Evolutionary conservation across 2,797 vertebrate genomes (phyloP), one percentile per base, ranked within the genome.

Genomic region (Cynodonichthys magdalenae): DNA sequence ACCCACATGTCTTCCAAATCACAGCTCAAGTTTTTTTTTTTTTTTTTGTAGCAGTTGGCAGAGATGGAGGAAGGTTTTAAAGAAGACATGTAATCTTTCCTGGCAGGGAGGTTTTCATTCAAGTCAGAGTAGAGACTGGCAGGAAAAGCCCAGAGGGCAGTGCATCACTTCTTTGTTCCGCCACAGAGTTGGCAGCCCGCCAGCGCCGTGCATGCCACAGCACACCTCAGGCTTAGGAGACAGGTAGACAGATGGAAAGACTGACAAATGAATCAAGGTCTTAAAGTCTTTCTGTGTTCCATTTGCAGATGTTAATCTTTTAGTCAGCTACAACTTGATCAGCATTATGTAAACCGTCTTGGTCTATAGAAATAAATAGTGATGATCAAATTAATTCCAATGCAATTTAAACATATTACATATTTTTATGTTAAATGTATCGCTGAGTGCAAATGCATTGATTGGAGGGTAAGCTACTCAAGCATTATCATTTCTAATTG

Each of bases 91-190:
- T 94, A 94, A 95, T 94, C 92, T 90, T 82, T 94, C 90, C 90
- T 90, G 88, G 90, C 90, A 89, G 72, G 36, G 57, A 86, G 88
- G 87, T 90, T 92, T 93, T 93, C 87, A 90, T 91, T 87, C 92
- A 83, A 79, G 86, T 85, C 71, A 66, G 84, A 87, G 89, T 85
- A 89, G 88, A 89, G 75, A 44, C 36, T 60, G 64, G 83, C 83
- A 78, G 80, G 78, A 81, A 82, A 84, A 88, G 71, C 87, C 90
- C 91, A 87, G 89, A 85, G 90, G 93, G 92, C 79, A 86, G 85
- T 74, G 90, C 91, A 91, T 93, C 89, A 88, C 87, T 90, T 92
- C 92, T 94, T 93, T 93, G 91, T 92, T 92, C 91, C 87, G 93
- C 85, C 85, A 92, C 77, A 62, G 79, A 53, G 79, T 84, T 94